Evolutionary conservation across 2,113 vertebrate species (phyloP).

Genomic region (Peromyscus polionotus): DNA sequence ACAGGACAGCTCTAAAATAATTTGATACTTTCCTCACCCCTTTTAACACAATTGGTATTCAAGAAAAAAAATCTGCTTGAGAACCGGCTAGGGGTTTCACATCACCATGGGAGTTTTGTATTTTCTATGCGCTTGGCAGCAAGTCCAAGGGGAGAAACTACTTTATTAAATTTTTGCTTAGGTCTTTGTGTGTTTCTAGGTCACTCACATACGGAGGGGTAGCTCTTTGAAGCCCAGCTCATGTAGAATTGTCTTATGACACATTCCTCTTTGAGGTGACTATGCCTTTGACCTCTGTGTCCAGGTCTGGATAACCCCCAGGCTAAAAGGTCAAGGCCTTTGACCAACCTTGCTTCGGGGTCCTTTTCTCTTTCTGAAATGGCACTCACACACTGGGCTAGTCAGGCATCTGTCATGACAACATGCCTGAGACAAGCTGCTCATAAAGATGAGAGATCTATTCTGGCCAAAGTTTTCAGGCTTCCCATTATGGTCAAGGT

Average conservation of each 20-base stretch:
- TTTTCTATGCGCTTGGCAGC: neutral
- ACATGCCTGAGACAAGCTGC: neutral
- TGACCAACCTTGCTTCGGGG: fast-evolving
- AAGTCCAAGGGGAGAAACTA: neutral
- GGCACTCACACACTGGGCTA: fast-evolving
- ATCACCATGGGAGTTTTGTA: neutral
- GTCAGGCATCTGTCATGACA: neutral
- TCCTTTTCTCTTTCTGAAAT: neutral
- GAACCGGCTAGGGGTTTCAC: neutral
- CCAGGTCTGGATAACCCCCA: neutral
- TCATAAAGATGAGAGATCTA: neutral
- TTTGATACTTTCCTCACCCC: neutral
- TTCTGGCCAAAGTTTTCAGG: neutral
- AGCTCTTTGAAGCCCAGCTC: no score
- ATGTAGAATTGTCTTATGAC: fast-evolving
- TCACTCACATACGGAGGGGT: fast-evolving
- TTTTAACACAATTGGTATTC: neutral
- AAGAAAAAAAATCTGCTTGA: neutral
- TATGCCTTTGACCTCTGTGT: neutral
- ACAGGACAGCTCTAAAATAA: neutral
- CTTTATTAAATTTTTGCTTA: neutral
- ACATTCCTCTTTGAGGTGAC: fast-evolving
- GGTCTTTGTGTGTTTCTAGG: neutral
- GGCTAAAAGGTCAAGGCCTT: neutral
- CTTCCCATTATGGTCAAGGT: no score